Percentiles rank a stretch among this genome's conserved stretches.
phyloP scores from a whole-genome alignment of 2,888 invertebrate genomes.

The Apamea anceps region DNA sequence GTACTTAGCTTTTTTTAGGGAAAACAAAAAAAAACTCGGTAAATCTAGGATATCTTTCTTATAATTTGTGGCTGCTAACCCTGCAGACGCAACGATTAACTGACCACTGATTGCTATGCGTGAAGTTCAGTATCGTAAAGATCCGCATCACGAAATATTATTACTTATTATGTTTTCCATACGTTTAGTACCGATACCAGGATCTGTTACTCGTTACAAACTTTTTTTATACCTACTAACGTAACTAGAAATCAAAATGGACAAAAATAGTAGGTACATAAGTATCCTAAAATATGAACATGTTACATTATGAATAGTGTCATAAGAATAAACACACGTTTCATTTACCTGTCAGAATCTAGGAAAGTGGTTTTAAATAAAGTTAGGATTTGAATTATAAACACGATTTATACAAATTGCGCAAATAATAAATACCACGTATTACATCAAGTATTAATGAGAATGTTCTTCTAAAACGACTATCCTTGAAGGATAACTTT shows the following conservation, averaged over 20 bases:
- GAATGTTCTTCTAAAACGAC: background rate
- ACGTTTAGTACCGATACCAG: slow-evolving; percentile 19
- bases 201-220: slow-evolving; percentile 12
- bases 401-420: background rate
- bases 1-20: no score
- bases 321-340: background rate
- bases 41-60: background rate
- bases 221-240: background rate
- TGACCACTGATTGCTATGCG: slow-evolving; percentile 46
- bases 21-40: background rate
- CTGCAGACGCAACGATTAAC: slow-evolving; percentile 35
- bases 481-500: slow-evolving; percentile 2
- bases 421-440: slow-evolving; percentile 3
- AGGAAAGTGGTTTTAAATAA: slow-evolving; percentile 26
- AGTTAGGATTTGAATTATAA: background rate
- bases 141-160: slow-evolving; percentile 49
- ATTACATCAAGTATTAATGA: slow-evolving; percentile 1
- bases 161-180: slow-evolving; percentile 25
- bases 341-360: slow-evolving; percentile 10
- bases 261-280: background rate
- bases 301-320: background rate
- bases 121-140: slow-evolving; percentile 57
- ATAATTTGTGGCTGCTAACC: slow-evolving; percentile 27
- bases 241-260: background rate
- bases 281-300: slow-evolving; percentile 2